Evolutionary conservation across 1,140 invertebrate genomes (phyloP).

Genomic region (Colletes gigas): DNA sequence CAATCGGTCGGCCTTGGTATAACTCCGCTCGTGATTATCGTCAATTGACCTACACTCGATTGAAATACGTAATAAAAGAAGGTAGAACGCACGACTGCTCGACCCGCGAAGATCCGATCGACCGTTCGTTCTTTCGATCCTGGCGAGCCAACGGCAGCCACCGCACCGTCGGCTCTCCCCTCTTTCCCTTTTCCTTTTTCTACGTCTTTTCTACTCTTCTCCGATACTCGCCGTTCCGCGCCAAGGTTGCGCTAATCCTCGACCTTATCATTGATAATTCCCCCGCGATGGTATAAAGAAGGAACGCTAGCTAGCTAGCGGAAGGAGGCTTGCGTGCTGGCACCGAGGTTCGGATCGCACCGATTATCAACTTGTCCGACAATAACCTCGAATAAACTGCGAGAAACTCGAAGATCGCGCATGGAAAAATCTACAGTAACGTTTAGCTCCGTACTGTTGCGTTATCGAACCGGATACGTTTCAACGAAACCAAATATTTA

Average conservation of each 20-base stretch:
- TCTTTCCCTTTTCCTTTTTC: conserved; percentile 2
- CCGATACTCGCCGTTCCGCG: background rate
- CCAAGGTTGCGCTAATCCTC: background rate
- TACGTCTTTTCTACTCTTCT: background rate
- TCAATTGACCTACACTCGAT: conserved; percentile 67
- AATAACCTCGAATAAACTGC: conserved; percentile 20
- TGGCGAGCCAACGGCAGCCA: conserved; percentile 35
- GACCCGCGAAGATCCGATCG: conserved; percentile 25
- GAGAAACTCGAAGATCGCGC: background rate
- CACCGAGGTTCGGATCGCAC: conserved; percentile 20
- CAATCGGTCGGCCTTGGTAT: conserved; percentile 67
- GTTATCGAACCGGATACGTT: too few relatives aligned
- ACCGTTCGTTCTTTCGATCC: conserved; percentile 35
- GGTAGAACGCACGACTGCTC: conserved; percentile 5
- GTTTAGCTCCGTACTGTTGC: too few relatives aligned
- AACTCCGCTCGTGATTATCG: conserved; percentile 64
- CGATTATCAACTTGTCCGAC: conserved; percentile 44
- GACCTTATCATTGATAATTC: conserved; percentile 59
- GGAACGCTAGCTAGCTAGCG: background rate
- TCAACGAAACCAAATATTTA: too few relatives aligned
- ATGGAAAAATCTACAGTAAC: too few relatives aligned
- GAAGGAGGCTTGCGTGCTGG: conserved; percentile 29
- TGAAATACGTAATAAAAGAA: conserved; percentile 67
- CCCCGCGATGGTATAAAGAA: background rate
- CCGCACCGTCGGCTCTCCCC: background rate